Percentiles rank a stretch among this genome's conserved stretches.
Evolutionary conservation across 1,140 invertebrate genomes (phyloP).

Genomic region (Heliconius himera): DNA sequence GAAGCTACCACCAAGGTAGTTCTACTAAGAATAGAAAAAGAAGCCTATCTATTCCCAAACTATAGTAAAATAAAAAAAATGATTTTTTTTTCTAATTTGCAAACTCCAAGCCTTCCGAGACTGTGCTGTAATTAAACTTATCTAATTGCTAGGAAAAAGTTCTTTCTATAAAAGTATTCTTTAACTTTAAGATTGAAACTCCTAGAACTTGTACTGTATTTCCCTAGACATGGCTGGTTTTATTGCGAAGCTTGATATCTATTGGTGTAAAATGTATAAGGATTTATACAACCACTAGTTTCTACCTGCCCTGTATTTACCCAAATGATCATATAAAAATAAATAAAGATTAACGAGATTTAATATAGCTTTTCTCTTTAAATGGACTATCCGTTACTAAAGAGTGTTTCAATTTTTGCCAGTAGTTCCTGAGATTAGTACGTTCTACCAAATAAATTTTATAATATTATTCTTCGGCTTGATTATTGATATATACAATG

Average conservation of each 20-base stretch:
- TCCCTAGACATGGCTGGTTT: constrained; percentile 14
- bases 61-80: neutral
- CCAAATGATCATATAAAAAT: too few species aligned
- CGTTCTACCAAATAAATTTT: too few species aligned
- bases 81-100: constrained; percentile 9
- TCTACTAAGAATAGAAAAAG: too few species aligned
- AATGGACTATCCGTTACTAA: too few species aligned
- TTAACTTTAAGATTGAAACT: constrained; percentile 25
- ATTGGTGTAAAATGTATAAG: neutral
- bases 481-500: too few species aligned
- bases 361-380: neutral
- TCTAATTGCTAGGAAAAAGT: constrained; percentile 33
- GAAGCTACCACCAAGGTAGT: too few species aligned
- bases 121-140: constrained; percentile 30
- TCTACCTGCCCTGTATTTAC: too few species aligned
- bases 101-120: constrained; percentile 22
- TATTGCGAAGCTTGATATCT: neutral
- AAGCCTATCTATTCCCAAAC: neutral
- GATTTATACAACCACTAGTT: neutral
- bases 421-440: too few species aligned
- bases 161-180: constrained; percentile 25
- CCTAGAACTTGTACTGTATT: constrained; percentile 18
- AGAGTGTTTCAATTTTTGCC: neutral
- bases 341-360: neutral
- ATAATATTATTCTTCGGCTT: too few species aligned